Evolutionary conservation across 2,113 vertebrate species (phyloP).

Genomic region (Illadopsis cleaveri): DNA sequence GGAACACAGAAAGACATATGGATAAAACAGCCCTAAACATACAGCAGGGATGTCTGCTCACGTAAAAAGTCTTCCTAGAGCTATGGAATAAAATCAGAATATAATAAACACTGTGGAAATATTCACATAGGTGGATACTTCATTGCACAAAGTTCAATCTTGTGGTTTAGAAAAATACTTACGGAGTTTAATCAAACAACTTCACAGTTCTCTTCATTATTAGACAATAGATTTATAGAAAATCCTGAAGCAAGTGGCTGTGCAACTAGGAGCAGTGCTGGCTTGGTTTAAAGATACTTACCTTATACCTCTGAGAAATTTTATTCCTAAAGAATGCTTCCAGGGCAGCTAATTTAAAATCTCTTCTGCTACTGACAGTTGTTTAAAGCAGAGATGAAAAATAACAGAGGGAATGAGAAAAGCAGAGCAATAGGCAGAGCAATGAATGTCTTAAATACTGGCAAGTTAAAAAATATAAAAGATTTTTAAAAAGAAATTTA

Average conservation of each 20-base stretch:
- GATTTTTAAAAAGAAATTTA: background rate
- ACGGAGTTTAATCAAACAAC: background rate
- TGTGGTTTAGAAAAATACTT: background rate
- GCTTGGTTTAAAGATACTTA: background rate
- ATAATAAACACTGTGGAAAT: background rate
- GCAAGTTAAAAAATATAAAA: background rate
- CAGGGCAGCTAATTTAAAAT: background rate
- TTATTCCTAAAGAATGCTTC: background rate
- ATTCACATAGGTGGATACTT: background rate
- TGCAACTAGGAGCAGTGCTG: background rate
- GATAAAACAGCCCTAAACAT: background rate
- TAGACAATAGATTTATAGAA: background rate
- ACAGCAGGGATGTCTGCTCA: background rate
- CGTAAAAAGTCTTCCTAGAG: background rate
- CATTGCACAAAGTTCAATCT: background rate
- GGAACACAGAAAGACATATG: background rate
- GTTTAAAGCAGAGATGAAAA: background rate
- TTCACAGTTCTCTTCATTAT: background rate
- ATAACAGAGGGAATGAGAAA: background rate
- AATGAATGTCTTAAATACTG: background rate
- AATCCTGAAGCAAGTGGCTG: background rate
- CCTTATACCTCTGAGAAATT: background rate
- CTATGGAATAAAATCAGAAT: background rate
- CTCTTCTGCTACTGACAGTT: background rate
- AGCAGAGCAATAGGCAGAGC: background rate